These are phyloP conservation scores for Brachionus plicatilis DNA, from an alignment of 1,140 invertebrate genomes.

Conservation along the genomic window DNA sequence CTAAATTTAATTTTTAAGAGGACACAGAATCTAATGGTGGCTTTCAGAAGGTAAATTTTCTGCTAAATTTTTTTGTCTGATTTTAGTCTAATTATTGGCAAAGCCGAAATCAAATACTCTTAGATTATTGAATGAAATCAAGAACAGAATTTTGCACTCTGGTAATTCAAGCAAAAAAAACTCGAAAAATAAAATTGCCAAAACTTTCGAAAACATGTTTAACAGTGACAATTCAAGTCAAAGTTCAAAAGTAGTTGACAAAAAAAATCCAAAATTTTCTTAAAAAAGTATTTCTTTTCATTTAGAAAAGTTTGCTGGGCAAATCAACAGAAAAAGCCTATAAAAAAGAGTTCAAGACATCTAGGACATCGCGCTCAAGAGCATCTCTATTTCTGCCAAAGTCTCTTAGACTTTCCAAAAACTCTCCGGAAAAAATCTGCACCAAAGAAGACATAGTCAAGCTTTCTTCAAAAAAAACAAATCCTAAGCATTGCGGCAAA, in stretches of 20 bases:
- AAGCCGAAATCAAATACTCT: background rate
- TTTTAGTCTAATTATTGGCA: background rate
- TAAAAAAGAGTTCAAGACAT: background rate
- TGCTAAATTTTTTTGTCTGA: background rate
- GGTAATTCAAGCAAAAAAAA: background rate
- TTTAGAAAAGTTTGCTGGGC: background rate
- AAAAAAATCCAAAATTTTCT: background rate
- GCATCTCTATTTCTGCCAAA: background rate
- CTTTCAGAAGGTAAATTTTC: background rate
- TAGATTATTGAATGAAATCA: background rate
- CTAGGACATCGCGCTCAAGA: background rate
- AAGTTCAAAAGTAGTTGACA: background rate
- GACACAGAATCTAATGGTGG: background rate
- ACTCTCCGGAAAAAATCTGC: background rate
- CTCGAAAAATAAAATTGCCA: background rate
- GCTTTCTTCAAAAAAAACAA: background rate
- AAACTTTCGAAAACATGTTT: background rate
- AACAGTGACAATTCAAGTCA: background rate
- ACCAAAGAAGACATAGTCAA: background rate
- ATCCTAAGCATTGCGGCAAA: background rate
- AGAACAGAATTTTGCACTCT: background rate
- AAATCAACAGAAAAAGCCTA: background rate
- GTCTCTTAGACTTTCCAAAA: background rate
- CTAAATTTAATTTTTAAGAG: background rate
- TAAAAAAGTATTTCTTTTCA: background rate